Evolutionary conservation across 2,888 invertebrate species (phyloP), one percentile per base, ranked within the genome.

Genomic region (Amphipoea oculea): DNA sequence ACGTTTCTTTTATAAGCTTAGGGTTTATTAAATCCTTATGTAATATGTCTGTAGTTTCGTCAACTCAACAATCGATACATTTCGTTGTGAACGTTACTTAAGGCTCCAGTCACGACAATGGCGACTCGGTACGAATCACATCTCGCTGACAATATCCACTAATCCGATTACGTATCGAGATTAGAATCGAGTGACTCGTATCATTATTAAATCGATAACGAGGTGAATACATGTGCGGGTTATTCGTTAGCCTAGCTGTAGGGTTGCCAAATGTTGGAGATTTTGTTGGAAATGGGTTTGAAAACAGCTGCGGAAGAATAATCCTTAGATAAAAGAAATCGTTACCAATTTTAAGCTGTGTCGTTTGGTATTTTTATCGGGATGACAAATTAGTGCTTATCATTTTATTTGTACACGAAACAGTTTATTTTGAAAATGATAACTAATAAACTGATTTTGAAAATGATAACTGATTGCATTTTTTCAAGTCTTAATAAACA

Each of bases 141-240:
- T 88, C 88, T 83, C 90, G 88, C 78, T 90, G 87, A 90, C 89
- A 90, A 90, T 89, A 89, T 87, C 86, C 88, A 88, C 82, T 84
- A 90, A 90, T 89, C 89, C 82, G 89, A 90, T 90, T 90, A 90
- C 79, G 78, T 86, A 85, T 86, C 85, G 85, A 89, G 89, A 89
- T 89, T 90, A 89, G 81, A 86, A 90, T 89, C 90, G 84, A 84
- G 63, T 79, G 77, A 80, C 75, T 89, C 82, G 82, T 85, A 84
- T 90, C 89, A 83, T 85, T 90, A 89, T 89, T 90, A 89, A 89
- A 90, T 90, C 85, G 89, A 89, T 89, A 89, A 89, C 89, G 87
- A 89, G 86, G 78, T 82, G 88, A 85, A 76, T 87, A 88, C 82
- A 77, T 78, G 74, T 69, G 65, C 29, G 67, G 68, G 74, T 45